phyloP scores from a whole-genome alignment of 2,113 vertebrate genomes.

The Lutjanus erythropterus region DNA sequence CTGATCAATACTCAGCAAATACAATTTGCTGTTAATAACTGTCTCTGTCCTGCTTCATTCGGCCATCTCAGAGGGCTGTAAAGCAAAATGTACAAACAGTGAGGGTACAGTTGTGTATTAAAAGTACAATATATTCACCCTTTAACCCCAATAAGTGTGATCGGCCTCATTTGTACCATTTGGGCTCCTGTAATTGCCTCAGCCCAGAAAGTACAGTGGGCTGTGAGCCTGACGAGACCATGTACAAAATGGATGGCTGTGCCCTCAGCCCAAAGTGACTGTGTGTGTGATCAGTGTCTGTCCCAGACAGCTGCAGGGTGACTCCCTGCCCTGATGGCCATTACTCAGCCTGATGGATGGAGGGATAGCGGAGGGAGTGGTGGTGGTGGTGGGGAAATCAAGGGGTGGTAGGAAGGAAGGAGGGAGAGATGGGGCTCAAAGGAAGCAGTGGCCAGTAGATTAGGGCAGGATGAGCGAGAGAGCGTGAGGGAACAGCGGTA shows the following conservation, averaged over 20 bases:
- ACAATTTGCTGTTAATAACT: conserved; percentile 41
- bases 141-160: conserved; percentile 32
- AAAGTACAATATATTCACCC: conserved; percentile 8
- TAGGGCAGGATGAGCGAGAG: conserved; percentile 55
- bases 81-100: conserved; percentile 16
- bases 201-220: conserved; percentile 45
- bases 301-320: conserved; percentile 78
- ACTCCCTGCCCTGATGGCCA: conserved; percentile 77
- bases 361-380: conserved; percentile 58
- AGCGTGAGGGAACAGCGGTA: conserved; percentile 32
- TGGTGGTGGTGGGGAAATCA: conserved; percentile 52
- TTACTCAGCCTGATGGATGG: conserved; percentile 83
- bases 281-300: conserved; percentile 80
- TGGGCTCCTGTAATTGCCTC: conserved; percentile 50
- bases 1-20: conserved; percentile 43
- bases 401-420: conserved; percentile 44
- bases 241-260: conserved; percentile 72
- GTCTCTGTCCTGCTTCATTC: background rate
- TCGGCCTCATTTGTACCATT: conserved; percentile 28
- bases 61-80: background rate
- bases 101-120: conserved; percentile 6
- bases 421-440: conserved; percentile 50
- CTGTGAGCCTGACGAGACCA: conserved; percentile 39
- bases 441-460: conserved; percentile 61
- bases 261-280: conserved; percentile 73